Base-by-base conservation (phyloP, 2,113 vertebrate species). In the Micronycteris hirsuta region DNA sequence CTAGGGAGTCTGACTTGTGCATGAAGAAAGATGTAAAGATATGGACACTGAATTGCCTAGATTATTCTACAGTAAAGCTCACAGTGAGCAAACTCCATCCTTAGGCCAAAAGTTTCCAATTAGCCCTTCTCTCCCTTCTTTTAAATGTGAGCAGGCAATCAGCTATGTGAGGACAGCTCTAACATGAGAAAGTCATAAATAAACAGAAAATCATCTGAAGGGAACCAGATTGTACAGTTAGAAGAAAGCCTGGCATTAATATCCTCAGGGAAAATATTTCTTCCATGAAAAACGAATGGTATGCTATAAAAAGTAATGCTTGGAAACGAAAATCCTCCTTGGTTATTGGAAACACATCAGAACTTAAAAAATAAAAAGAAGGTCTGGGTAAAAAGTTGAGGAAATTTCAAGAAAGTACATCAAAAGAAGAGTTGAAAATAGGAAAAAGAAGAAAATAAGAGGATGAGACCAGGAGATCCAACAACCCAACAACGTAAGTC, bases 181-280 rank as follows among this genome's bases (percentile, higher is more conserved):
- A 71, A n/a, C 31, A 78, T 16, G 31, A 82, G n/a, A 56, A 77
- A 88, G 77, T 93, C 3, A 24, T 88, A 85, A 93, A 83, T 86
- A 93, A 76, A 68, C 28, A 95, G 87, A 86, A 83, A 92, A 83
- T 22, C 20, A 63, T 82, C 8, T 81, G 61, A 16, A 17, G 20
- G 33, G 31, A 90, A 89, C 78, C 20, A 92, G 41, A 76, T 63
- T 77, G 10, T 77, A 17, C 45, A 94, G 43, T 76, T 41, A 76
- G 31, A 65, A 93, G 33, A 91, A 93, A 91, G 85, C 33, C 10
- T 86, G 88, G 41, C 24, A 77, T 52, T 92, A 65, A 61, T 76
- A 89, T 82, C 68, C 49, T 87, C 28, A 85, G 38, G 52, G 47
- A 89, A 93, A 91, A 71, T 65, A 70, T 88, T 93, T 92, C 31